Evolutionary conservation across 2,113 vertebrate genomes (phyloP), one percentile per base, ranked within the genome.

Genomic region (Eidolon helvum): DNA sequence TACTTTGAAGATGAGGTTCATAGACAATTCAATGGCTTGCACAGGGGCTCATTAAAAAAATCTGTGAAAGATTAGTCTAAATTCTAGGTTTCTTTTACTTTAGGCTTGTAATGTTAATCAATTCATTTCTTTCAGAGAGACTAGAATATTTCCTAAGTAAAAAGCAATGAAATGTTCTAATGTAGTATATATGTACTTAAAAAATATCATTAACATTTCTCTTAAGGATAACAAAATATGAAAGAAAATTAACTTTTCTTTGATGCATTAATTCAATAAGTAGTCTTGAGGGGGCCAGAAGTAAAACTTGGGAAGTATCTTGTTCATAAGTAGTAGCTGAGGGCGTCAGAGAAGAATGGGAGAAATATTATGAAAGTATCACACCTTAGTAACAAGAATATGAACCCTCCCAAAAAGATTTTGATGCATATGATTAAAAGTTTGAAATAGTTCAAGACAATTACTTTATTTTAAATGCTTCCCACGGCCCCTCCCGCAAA

Each of bases 201-300:
- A 53, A 92, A 48, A 21, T 53, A 50, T 14, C 18, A 90, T 55
- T 87, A 82, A 63, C 0, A 35, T 57, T 94, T 87, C 26, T 91
- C 11, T 84, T 90, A 75, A 93, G 84, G 57, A 65, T 75, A 86
- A 90, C 45, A 57, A 74, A 89, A 89, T 88, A 75, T 28, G 40
- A 96, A 96, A 82, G 24, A 2, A 68, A 77, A 59, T 75, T 30
- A 86, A 68, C 4, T 74, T 66, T 77, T 84, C 7, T 86, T 88
- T 80, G 48, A 71, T 71, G 8, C 30, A 43, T 71, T 95, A 80
- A 82, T 89, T 92, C 40, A n/a, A 74, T 11, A 80, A 30, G 53
- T 69, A 87, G 40, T 21, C 18, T 50, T 83, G 61, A 75, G 24
- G 26, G 18, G 14, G 19, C n/a, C 40, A 69, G 50, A 78, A 87